Evolutionary conservation across 1,140 invertebrate genomes (phyloP), one percentile per base, ranked within the genome.

Genomic region (Lasioglossum baleicum): DNA sequence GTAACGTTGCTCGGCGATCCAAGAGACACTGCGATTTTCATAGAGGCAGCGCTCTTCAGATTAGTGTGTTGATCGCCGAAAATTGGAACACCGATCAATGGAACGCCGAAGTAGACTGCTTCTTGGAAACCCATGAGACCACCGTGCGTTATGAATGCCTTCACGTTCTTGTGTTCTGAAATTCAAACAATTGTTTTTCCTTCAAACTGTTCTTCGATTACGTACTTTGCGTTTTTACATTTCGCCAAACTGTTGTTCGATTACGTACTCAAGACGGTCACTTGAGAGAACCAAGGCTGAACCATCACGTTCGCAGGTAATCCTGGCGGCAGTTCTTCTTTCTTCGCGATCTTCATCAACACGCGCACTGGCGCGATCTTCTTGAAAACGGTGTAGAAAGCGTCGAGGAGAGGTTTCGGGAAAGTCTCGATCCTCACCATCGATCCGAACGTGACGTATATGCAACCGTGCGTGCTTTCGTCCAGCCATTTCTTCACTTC

Each of bases 401-500:
- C 94, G 85, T 95, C 87, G 0, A 95, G 81, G 79, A 94, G 94
- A 7, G 94, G 92, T 8, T 93, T 86, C 0, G 95, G 93, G 85
- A 97, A 93, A 0, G 94, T 93, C 35, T 95, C 94, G 74, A 94
- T 94, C 73, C 94, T 94, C 35, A 96, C 91, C 89, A 95, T 94
- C 6, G 96, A 95, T 26, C 96, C 96, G 84, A 97, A 94, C 80
- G 95, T 96, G 82, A 97, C 95, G 75, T 95, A 95, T 51, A 97
- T 94, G 2, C 96, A 94, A 1, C 96, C 96, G 83, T 96, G 90
- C 76, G 94, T 93, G 56, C 96, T 95, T 80, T 94, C 95, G 76
- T 96, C 95, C 53, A 96, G 90, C 90, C 95, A 95, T 71, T 95
- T 94, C 84, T 95, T 93, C 17, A 96, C 83, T 64, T 96, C 95